Percentiles rank a stretch among this genome's conserved stretches.
These are phyloP conservation scores for Lasiommata megera DNA, from an alignment of 2,888 invertebrate genomes.

Conservation along the genomic window DNA sequence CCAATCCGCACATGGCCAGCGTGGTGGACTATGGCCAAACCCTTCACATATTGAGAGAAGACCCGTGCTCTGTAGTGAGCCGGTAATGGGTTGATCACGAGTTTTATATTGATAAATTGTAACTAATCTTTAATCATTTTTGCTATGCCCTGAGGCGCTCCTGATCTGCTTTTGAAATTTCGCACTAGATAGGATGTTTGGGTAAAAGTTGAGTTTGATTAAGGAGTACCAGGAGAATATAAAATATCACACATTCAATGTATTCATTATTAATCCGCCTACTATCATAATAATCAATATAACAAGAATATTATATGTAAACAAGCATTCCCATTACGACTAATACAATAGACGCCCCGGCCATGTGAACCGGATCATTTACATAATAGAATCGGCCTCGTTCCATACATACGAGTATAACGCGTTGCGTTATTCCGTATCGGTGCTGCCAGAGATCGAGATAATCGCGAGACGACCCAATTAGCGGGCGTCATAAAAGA, in stretches of 20 bases:
- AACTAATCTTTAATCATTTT: too few species aligned
- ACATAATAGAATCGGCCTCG: constrained; percentile 25
- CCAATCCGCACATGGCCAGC: too few species aligned
- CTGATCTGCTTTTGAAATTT: too few species aligned
- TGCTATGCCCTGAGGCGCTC: too few species aligned
- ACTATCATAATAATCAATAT: constrained; percentile 8
- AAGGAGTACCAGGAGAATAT: too few species aligned
- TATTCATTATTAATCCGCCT: neutral
- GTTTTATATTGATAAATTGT: too few species aligned
- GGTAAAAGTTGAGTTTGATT: too few species aligned
- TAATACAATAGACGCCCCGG: constrained; percentile 16
- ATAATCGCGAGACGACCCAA: neutral
- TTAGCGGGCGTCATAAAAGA: neutral
- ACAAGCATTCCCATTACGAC: constrained; percentile 13
- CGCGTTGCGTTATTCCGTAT: constrained; percentile 17
- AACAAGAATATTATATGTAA: constrained; percentile 15
- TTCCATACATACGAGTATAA: constrained; percentile 21
- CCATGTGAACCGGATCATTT: constrained; percentile 22
- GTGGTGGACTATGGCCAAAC: too few species aligned
- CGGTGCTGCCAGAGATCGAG: neutral
- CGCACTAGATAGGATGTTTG: too few species aligned
- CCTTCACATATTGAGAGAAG: too few species aligned
- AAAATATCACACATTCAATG: neutral
- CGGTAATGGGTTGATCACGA: too few species aligned
- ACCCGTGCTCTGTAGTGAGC: too few species aligned